Conservation (phyloP, 2,888 invertebrate genomes). For the Nephrocerus scutellatus region DNA sequence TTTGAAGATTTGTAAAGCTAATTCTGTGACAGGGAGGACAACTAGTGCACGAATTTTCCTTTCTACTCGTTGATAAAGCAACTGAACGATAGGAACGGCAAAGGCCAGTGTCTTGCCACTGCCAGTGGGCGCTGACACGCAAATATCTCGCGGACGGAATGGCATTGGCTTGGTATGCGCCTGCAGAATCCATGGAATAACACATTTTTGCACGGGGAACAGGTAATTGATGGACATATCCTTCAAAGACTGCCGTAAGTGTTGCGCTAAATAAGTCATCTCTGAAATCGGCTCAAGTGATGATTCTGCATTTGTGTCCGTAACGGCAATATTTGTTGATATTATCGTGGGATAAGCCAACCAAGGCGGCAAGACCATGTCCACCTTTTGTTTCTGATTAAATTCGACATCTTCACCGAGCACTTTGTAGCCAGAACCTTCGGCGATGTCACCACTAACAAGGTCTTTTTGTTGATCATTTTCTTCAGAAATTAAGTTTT, state of each 20-base stretch:
- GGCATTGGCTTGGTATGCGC: slow-evolving; percentile 54
- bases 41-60: slow-evolving; percentile 72
- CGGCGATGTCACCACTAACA: background rate
- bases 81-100: slow-evolving; percentile 83
- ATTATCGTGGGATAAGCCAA: slow-evolving; percentile 71
- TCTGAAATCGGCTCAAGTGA: slow-evolving; percentile 19
- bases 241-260: slow-evolving; percentile 57
- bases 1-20: slow-evolving; percentile 81
- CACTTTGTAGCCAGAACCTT: slow-evolving; percentile 42
- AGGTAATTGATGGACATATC: slow-evolving; percentile 66
- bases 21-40: slow-evolving; percentile 87
- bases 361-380: slow-evolving; percentile 81
- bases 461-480: slow-evolving; percentile 16
- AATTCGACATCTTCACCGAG: slow-evolving; percentile 57
- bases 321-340: slow-evolving; percentile 60
- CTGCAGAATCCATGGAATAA: slow-evolving; percentile 69
- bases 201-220: slow-evolving; percentile 78
- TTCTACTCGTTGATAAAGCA: slow-evolving; percentile 54
- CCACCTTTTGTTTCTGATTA: slow-evolving; percentile 55
- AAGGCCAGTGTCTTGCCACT: slow-evolving; percentile 96
- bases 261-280: slow-evolving; percentile 53
- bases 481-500: slow-evolving; percentile 25
- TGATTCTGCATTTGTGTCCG: slow-evolving; percentile 48
- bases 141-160: slow-evolving; percentile 79
- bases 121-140: slow-evolving; percentile 95